Evolutionary conservation across 2,888 invertebrate species (phyloP), one percentile per base, ranked within the genome.

Genomic region (Cotesia congregata): DNA sequence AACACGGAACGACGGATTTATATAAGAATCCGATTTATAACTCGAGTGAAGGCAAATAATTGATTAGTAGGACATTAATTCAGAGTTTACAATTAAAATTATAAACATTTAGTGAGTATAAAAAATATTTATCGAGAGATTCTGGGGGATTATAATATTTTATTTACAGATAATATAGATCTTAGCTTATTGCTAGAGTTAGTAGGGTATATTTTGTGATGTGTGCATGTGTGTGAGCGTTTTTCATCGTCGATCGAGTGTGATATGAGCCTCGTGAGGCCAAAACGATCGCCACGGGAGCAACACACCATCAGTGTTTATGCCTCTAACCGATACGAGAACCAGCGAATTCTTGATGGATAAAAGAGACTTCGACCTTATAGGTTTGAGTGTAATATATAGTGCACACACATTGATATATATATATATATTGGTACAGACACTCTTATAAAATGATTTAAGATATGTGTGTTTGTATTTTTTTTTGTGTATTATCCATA

Each of bases 201-300:
- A 50, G 30, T n/a, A 38, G 6, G 12, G 9, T 62, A 41, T 30
- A 41, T 65, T 50, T 65, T 72, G 64, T 50, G 50, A 30, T 6
- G 6, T 70, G 30, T 70, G 17, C 40, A 12, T 72, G 61, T 68
- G 74, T 72, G 77, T 72, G 70, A 60, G 74, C 72, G 74, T 70
- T 72, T 78, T 70, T 76, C 76, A 78, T 77, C 81, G 79, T 80
- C 80, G 81, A 83, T 82, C 82, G 82, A 79, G 62, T 78, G 79
- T 30, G 12, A 60, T 68, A 81, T 75, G 81, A 78, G 80, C 76
- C 82, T 82, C 82, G 78, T 77, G 83, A 83, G 84, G 81, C 79
- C 68, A 73, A 77, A 86, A 87, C 86, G 86, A 87, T 81, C 86
- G 82, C 83, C 86, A 80, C 84, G 87, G 87, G 87, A 88, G 83